Evolutionary conservation across 2,113 vertebrate genomes (phyloP), one percentile per base, ranked within the genome.

Genomic region (Tragulus kanchil): DNA sequence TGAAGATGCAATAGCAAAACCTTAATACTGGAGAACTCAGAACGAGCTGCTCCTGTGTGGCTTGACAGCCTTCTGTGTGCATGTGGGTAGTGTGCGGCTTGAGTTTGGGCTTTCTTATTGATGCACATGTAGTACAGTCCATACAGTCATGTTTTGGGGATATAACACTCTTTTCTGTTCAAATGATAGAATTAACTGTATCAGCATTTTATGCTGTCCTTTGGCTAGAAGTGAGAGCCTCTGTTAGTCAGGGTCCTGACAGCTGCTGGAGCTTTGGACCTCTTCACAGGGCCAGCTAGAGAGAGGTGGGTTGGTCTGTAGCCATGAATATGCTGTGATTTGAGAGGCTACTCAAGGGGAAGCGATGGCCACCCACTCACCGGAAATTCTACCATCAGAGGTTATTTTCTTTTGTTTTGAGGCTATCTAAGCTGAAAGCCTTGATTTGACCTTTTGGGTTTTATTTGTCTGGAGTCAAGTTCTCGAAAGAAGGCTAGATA

Each of bases 1-100:
- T 10, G 58, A 96, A 75, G 83, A 94, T 90, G 15, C 59, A 48
- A n/a, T 52, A 81, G 86, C 8, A 79, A 92, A 86, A 89, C 50
- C 15, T 84, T 42, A 86, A 9, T 42, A 17, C 54, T 67, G 31
- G 56, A 9, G 67, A 84, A 62, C 73, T 56, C 79, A 54, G 58
- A 48, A 86, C 77, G 75, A 78, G 45, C 61, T 23, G 71, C 48
- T 56, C 21, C 1, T 17, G 4, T 48, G 59, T 28, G 3, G 31
- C n/a, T 94, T 73, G 31, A 21, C 10, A 84, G n/a, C 11, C 26
- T 42, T 92, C 42, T 36, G 23, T 17, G 21, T 77, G 45, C n/a
- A 1, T 3, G 12, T 1, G 13, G 71, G 65, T 58, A n/a, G 69
- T 10, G 0, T 5, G 17, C 56, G 86, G 78, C 69, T 62, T 48